Evolutionary conservation across 2,113 vertebrate species (phyloP).

Genomic region (Cavia porcellus): DNA sequence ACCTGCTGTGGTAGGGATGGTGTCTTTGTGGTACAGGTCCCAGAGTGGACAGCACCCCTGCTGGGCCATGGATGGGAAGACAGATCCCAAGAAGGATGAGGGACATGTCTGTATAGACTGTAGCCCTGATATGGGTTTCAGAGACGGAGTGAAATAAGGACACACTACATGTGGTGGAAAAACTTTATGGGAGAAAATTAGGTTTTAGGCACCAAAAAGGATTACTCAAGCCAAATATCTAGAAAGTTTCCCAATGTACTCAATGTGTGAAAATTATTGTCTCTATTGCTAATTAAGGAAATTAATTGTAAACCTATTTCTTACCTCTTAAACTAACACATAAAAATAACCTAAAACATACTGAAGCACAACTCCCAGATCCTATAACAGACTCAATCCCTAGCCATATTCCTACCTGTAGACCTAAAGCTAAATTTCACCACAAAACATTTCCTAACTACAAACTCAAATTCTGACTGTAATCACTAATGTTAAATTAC

Average conservation of each 20-base stretch:
- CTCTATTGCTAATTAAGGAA: neutral
- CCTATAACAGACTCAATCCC: neutral
- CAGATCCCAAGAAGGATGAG: neutral
- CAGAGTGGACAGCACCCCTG: neutral
- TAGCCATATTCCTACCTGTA: neutral
- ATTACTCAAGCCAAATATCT: neutral
- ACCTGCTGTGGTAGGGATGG: too few relatives aligned
- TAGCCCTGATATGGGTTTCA: neutral
- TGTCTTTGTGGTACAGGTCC: neutral
- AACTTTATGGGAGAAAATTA: neutral
- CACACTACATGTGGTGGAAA: fast-evolving
- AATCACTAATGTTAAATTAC: neutral
- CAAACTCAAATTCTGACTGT: neutral
- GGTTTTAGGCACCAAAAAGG: neutral
- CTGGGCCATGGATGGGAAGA: neutral
- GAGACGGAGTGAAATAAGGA: neutral
- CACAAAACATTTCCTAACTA: neutral
- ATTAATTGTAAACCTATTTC: neutral
- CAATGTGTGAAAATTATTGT: neutral
- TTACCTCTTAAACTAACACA: neutral
- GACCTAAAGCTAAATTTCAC: neutral
- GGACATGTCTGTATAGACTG: neutral
- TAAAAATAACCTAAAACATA: neutral
- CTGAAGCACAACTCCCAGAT: neutral
- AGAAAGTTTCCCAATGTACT: neutral